Base-by-base conservation (phyloP, 2,113 vertebrate genomes). In the Proteles cristata region DNA sequence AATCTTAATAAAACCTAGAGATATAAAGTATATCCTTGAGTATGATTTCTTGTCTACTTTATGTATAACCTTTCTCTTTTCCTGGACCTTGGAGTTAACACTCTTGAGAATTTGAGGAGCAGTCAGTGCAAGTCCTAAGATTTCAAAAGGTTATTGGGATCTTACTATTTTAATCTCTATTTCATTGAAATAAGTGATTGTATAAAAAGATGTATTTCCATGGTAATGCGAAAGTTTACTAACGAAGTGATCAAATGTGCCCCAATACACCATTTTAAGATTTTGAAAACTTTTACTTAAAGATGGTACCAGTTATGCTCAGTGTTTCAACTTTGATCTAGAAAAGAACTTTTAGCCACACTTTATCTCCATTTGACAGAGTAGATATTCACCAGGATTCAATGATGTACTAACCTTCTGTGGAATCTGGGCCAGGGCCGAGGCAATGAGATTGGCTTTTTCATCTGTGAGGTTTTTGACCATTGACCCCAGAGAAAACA, bases 401-500 rank as follows among this genome's bases (percentile, higher is more conserved):
- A 6, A 43, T 7, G 25, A 50, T 74, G 8, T 79, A 96, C 97
- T 98, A 35, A 99, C 99, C 99, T 99, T 99, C 84, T 99, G 99
- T 93, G 99, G 99, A 97, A 99, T 95, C 97, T 99, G 99, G 92
- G 99, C 99, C n/a, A 99, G 98, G 19, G 99, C 99, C 11, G 98
- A 98, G 5, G 99, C 99, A 48, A 99, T 99, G 50, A 98, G 68
- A n/a, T 99, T 99, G 31, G 96, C 99, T 89, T 97, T 99, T 97
- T 99, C 99, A 35, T 96, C 98, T 1, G 98, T 99, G 71, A 99
- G 96, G 85, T 99, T 99, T 88, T 98, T 97, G 93, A 99, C 94
- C 97, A 99, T 98, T 0, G 99, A 99, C 45, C 99, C 99, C 1
- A 99, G 97, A 80, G 99, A 99, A 96, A 99, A 99, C 25, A 99